Conservation (phyloP, 2,888 invertebrate genomes). For the Oscheius sp. region DNA sequence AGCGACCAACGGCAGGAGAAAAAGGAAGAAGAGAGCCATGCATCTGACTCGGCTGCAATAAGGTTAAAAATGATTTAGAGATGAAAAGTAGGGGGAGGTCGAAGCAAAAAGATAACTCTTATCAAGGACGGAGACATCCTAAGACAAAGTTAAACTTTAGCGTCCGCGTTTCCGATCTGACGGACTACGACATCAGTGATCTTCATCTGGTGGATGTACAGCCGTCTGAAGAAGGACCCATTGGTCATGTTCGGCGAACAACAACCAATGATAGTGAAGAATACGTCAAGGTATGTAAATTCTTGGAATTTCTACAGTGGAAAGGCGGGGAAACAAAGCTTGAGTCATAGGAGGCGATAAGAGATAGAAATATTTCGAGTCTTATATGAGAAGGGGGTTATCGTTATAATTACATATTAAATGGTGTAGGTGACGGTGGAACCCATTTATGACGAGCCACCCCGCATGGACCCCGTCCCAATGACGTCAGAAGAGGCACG, state of each 20-base stretch:
- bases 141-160: slow-evolving; percentile 15
- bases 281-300: slow-evolving; percentile 50
- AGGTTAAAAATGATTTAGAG: not conserved
- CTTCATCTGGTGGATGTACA: slow-evolving; percentile 32
- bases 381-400: not conserved
- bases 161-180: slow-evolving; percentile 48
- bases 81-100: not conserved
- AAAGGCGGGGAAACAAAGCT: too few relatives aligned
- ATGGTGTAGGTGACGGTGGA: slow-evolving; percentile 32
- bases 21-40: slow-evolving; percentile 17
- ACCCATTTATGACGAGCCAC: slow-evolving; percentile 47
- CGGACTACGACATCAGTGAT: slow-evolving; percentile 55
- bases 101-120: not conserved
- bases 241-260: not conserved
- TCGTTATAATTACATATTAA: not conserved
- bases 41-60: slow-evolving; percentile 12
- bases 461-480: slow-evolving; percentile 17
- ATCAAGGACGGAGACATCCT: not conserved
- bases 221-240: slow-evolving; percentile 5
- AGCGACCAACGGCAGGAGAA: not conserved
- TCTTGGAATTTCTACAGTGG: too few relatives aligned
- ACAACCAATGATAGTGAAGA: slow-evolving; percentile 52
- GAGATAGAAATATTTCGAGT: not conserved
- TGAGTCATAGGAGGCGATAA: too few relatives aligned
- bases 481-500: slow-evolving; percentile 50